These are phyloP conservation scores for Troides aeacus DNA, from an alignment of 2,888 invertebrate species.

Conservation along the genomic window DNA sequence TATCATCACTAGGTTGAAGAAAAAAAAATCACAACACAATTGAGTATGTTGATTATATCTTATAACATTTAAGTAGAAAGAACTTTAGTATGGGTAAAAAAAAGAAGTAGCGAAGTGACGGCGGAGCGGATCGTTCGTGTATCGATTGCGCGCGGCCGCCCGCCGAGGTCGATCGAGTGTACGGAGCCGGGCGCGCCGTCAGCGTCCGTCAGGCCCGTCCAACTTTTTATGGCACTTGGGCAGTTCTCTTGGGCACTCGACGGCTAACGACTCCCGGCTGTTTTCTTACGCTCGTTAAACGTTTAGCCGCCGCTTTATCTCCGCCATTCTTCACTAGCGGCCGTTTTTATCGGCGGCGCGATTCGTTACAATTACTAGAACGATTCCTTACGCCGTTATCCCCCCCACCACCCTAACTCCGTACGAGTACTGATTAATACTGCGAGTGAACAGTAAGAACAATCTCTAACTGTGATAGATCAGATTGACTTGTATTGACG, in stretches of 20 bases:
- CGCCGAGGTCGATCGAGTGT: constrained; percentile 25
- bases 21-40: too few relatives aligned
- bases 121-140: constrained; percentile 5
- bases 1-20: too few relatives aligned
- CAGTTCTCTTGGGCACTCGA: constrained; percentile 29
- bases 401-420: background rate
- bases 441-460: too few relatives aligned
- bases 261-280: constrained; percentile 28
- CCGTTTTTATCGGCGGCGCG: constrained; percentile 20
- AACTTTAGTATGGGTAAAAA: background rate
- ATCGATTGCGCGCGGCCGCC: constrained; percentile 23
- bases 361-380: constrained; percentile 6
- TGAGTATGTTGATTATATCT: too few relatives aligned
- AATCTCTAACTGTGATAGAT: too few relatives aligned
- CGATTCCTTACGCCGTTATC: background rate
- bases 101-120: constrained; percentile 15
- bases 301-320: constrained; percentile 20
- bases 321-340: constrained; percentile 13
- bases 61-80: too few relatives aligned
- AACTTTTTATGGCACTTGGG: constrained; percentile 35
- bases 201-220: constrained; percentile 18
- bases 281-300: constrained; percentile 27
- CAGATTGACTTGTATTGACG: too few relatives aligned
- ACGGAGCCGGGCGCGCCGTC: constrained; percentile 17
- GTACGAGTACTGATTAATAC: too few relatives aligned